These are phyloP conservation scores for Sebastes taczanowskii DNA, from an alignment of 2,797 vertebrate species.

Conservation along the genomic window DNA sequence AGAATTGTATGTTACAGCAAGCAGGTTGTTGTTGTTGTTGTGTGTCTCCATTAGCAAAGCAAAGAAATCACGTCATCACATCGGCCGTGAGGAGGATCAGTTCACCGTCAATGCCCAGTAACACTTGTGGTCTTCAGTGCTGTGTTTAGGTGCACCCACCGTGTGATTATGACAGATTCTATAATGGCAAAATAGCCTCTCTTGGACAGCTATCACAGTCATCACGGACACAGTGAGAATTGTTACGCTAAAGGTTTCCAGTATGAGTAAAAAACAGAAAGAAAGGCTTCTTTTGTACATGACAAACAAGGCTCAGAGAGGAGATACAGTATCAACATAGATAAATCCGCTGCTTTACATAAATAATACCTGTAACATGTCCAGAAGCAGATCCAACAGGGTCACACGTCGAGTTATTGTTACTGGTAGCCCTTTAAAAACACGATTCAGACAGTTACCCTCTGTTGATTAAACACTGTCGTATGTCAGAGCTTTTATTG, in stretches of 20 bases:
- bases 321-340: slow-evolving; percentile 47
- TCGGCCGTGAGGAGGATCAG: slow-evolving; percentile 52
- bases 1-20: slow-evolving; percentile 76
- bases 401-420: slow-evolving; percentile 49
- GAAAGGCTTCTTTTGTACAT: slow-evolving; percentile 53
- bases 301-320: slow-evolving; percentile 68
- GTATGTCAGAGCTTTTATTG: slow-evolving; percentile 31
- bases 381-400: slow-evolving; percentile 32
- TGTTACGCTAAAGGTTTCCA: slow-evolving; percentile 53
- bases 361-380: slow-evolving; percentile 60
- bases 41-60: slow-evolving; percentile 49
- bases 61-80: slow-evolving; percentile 26
- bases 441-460: slow-evolving; percentile 62
- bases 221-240: slow-evolving; percentile 82
- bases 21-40: slow-evolving; percentile 46
- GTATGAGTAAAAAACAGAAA: slow-evolving; percentile 47
- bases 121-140: slow-evolving; percentile 68
- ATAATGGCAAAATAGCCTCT: slow-evolving; percentile 59
- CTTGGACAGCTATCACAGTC: slow-evolving; percentile 78
- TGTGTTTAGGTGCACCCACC: slow-evolving; percentile 61
- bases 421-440: slow-evolving; percentile 83
- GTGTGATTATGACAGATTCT: slow-evolving; percentile 42
- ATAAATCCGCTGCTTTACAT: slow-evolving; percentile 46
- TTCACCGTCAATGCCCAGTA: slow-evolving; percentile 60
- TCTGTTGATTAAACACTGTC: slow-evolving; percentile 60